phyloP scores from a whole-genome alignment of 2,113 vertebrate genomes.

The Bolborhynchus lineola region DNA sequence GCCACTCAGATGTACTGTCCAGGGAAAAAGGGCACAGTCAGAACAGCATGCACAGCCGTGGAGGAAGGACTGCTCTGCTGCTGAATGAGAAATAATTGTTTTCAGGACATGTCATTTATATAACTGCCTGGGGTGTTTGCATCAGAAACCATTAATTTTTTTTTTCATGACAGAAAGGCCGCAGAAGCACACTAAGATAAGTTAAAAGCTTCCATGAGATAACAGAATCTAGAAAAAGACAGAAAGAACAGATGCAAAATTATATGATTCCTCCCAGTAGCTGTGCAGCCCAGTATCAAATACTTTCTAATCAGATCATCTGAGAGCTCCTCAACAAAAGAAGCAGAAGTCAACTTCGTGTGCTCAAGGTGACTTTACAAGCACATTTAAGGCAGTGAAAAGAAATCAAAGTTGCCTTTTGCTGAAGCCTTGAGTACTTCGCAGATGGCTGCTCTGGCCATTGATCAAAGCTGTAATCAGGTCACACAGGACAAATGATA shows the following conservation, averaged over 20 bases:
- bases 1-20: fast-evolving
- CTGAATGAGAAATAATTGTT: neutral
- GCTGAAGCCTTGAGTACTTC: neutral
- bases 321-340: neutral
- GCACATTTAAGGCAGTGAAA: neutral
- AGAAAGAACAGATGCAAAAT: neutral
- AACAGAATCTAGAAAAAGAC: neutral
- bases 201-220: neutral
- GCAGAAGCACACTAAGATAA: neutral
- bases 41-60: fast-evolving
- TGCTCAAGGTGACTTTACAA: neutral
- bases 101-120: neutral
- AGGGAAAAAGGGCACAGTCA: neutral
- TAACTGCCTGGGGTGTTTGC: neutral
- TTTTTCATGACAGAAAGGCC: neutral
- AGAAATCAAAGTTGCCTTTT: constrained; percentile 18
- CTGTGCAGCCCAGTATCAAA: neutral
- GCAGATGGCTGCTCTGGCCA: constrained; percentile 32
- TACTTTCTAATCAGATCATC: neutral
- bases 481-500: neutral
- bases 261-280: neutral
- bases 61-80: neutral
- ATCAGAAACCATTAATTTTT: neutral
- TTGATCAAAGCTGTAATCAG: neutral
- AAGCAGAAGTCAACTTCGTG: neutral